Evolutionary conservation across 2,113 vertebrate genomes (phyloP), one percentile per base, ranked within the genome.

Genomic region (Colaptes auratus): DNA sequence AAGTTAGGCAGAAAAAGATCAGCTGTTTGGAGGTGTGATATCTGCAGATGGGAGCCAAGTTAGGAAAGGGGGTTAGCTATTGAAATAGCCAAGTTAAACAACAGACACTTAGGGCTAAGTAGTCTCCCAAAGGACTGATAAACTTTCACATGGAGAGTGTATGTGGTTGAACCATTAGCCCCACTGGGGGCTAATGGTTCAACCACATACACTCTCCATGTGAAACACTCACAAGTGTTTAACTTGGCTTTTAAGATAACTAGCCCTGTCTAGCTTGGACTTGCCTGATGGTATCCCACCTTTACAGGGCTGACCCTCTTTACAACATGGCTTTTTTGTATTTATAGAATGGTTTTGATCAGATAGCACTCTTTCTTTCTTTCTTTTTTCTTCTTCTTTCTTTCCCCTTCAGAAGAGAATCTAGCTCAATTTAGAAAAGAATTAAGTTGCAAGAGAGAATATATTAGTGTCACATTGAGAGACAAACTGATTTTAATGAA

Each of bases 51-150:
- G 90, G 91, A 95, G 96, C 94, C 90, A 96, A 94, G 82, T 88
- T 95, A 94, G 66, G 78, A 94, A 89, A 88, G 42, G 80, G 89
- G 90, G 85, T 94, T 83, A 93, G 91, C 86, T 77, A 63, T 96
- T 86, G 53, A 81, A 95, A 95, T 95, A 81, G 95, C 91, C 94
- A 97, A 96, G 91, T 91, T 95, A 97, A 97, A 97, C 95, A 97
- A 81, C 82, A 96, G 93, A 95, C 93, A 95, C 95, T 90, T 95
- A 95, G 65, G 66, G 63, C 90, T 96, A 96, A 97, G 92, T 94
- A 94, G 90, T 11, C 73, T 96, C 96, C 95, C 94, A 88, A 81
- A 96, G 90, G 95, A 90, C 48, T 97, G 96, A 97, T 97, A 96
- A 96, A 95, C 91, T 95, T 97, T 97, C 86, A 95, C 93, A 65